Conservation (phyloP, 2,113 vertebrate genomes). For the Aspidoscelis tigris region DNA sequence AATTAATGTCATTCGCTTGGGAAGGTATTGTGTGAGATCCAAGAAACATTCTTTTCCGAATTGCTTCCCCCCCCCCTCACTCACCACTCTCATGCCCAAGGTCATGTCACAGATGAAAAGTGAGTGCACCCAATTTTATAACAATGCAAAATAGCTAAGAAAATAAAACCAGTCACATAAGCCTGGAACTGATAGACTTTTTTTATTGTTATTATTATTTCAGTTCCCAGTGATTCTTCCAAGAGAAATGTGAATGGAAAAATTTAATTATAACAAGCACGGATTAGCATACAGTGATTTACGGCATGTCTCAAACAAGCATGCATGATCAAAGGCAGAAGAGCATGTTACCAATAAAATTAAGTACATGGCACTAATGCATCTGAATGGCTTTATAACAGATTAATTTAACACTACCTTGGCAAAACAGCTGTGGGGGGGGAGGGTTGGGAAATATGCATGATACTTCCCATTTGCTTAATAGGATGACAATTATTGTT, state of each 20-base stretch:
- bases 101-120: constrained; percentile 40
- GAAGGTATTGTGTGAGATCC: constrained; percentile 9
- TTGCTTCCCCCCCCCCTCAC: constrained; percentile 13
- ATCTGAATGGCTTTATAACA: constrained; percentile 20
- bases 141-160: constrained; percentile 35
- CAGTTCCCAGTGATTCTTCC: constrained; percentile 40
- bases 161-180: constrained; percentile 44
- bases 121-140: constrained; percentile 41
- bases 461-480: not conserved
- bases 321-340: constrained; percentile 41
- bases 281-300: constrained; percentile 45
- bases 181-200: constrained; percentile 17
- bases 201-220: constrained; percentile 30
- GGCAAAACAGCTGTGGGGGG: not conserved
- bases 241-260: constrained; percentile 48
- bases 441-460: not conserved
- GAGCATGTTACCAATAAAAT: constrained; percentile 46
- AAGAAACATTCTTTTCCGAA: constrained; percentile 34
- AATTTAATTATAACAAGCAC: constrained; percentile 58
- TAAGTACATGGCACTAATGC: constrained; percentile 45
- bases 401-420: constrained; percentile 32
- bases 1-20: constrained; percentile 48
- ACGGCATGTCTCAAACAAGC: constrained; percentile 37
- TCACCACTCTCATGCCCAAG: constrained; percentile 42
- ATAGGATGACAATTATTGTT: not conserved